Base-by-base conservation (phyloP, 2,888 invertebrate species). In the Andrena flavipes region DNA sequence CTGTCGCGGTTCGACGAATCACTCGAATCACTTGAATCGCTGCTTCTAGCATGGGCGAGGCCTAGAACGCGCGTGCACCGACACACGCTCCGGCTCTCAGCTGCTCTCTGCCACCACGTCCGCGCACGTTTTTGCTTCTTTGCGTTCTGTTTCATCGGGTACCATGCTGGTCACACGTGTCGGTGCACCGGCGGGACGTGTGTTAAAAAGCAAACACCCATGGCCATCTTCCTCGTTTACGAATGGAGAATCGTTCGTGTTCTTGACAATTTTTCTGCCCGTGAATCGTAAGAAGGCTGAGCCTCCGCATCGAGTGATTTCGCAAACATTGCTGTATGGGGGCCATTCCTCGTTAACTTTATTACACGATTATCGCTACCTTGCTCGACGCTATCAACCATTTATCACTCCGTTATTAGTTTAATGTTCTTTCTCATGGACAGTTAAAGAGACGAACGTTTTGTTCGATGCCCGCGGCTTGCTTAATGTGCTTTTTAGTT, bases 1-100 rank as follows among this genome's bases (percentile, higher is more conserved):
- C 74, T 42, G 71, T 69, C 29, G 72, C 84, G 76, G 77, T 87
- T 88, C 88, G 88, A 70, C 87, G 89, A 89, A 89, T 86, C 82
- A 73, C 82, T 85, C 75, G 81, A 79, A 48, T 81, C 72, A 80
- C 62, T 74, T 76, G 75, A 76, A 33, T 81, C 72, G 82, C 59
- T 74, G 77, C 73, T 73, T 74, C 83, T 62, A 72, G 76, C 80
- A 82, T 85, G 84, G 84, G 87, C 77, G 87, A 88, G 87, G 85
- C 84, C 59, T 82, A 78, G 79, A 82, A 72, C 82, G 72, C 72
- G 64, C 79, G 64, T 42, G 63, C 84, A 70, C 48, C 20, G 65
- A 71, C 63, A 26, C 60, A 60, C 54, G 49, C 42, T 35, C 29
- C n/a, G 59, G n/a, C n/a, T 30, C n/a, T 30, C 26, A 8, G 51